Evolutionary conservation across 2,113 vertebrate genomes (phyloP).

Genomic region (Actinemys pallida): DNA sequence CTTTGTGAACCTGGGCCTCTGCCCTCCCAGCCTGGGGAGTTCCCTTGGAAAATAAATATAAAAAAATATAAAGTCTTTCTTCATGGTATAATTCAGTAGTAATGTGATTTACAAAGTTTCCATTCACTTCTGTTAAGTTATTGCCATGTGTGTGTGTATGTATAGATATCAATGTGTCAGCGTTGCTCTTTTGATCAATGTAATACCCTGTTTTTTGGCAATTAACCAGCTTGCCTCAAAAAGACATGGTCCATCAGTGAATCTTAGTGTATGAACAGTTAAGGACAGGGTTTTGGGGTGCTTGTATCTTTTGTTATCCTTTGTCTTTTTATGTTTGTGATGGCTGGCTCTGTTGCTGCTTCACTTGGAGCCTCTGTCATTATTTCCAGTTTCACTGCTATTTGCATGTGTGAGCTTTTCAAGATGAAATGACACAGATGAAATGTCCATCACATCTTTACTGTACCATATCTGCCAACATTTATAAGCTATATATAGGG

Average conservation of each 20-base stretch:
- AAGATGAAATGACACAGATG: background rate
- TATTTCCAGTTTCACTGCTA: background rate
- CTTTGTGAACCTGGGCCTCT: background rate
- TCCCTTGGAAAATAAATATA: background rate
- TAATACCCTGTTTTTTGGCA: background rate
- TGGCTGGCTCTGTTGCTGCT: background rate
- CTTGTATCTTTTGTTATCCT: background rate
- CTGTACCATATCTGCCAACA: background rate
- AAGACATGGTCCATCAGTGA: background rate
- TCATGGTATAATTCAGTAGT: background rate
- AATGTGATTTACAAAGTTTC: fast-evolving
- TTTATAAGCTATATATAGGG: background rate
- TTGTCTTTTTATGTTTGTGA: background rate
- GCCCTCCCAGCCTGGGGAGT: background rate
- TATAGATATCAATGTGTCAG: background rate
- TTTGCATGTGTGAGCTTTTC: background rate
- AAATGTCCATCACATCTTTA: background rate
- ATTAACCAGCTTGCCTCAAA: background rate
- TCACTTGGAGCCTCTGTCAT: background rate
- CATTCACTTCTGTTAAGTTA: fast-evolving
- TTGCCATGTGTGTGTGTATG: background rate
- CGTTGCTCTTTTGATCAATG: background rate
- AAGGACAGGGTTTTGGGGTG: background rate
- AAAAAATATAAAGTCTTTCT: fast-evolving
- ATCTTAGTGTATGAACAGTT: background rate